Percentiles rank a stretch among this genome's conserved stretches.
phyloP scores from a whole-genome alignment of 37 sponge, comb jelly and placozoan species.

The Diacarnus erythraeanus region DNA sequence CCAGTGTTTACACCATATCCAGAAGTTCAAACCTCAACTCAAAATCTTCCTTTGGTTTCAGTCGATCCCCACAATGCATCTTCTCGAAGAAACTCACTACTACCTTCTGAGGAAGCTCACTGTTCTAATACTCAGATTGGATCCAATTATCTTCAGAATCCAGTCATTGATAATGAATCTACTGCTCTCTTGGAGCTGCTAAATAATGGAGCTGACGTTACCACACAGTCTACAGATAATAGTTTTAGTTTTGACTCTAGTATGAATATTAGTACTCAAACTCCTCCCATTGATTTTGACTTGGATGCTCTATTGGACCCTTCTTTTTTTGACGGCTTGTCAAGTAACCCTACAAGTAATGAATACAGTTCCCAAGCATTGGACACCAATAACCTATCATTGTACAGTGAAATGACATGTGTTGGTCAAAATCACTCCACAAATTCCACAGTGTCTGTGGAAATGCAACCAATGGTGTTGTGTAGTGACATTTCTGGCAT shows the following conservation, averaged over 20 bases:
- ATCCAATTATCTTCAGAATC: not conserved
- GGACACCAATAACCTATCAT: no score
- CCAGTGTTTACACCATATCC: not conserved
- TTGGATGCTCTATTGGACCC: slow-evolving; percentile 12
- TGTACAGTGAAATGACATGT: not conserved
- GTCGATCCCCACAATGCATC: not conserved
- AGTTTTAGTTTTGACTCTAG: not conserved
- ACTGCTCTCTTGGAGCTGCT: not conserved
- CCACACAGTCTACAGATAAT: not conserved
- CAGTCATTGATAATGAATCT: not conserved
- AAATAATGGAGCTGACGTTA: not conserved
- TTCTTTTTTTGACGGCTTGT: not conserved
- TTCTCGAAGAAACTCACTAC: not conserved
- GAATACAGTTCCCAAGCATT: not conserved
- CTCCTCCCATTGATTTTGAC: slow-evolving; percentile 42
- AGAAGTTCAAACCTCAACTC: not conserved
- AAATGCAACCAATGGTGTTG: not conserved
- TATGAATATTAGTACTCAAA: slow-evolving; percentile 44
- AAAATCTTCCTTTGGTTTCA: not conserved
- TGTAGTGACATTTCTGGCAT: not conserved
- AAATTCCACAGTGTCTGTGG: not conserved
- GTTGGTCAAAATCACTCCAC: not conserved
- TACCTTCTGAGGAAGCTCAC: not conserved
- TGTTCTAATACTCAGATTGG: not conserved
- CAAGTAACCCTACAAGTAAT: not conserved